phyloP scores from a whole-genome alignment of 2,888 invertebrate genomes.

The Drosophila gaucha region DNA sequence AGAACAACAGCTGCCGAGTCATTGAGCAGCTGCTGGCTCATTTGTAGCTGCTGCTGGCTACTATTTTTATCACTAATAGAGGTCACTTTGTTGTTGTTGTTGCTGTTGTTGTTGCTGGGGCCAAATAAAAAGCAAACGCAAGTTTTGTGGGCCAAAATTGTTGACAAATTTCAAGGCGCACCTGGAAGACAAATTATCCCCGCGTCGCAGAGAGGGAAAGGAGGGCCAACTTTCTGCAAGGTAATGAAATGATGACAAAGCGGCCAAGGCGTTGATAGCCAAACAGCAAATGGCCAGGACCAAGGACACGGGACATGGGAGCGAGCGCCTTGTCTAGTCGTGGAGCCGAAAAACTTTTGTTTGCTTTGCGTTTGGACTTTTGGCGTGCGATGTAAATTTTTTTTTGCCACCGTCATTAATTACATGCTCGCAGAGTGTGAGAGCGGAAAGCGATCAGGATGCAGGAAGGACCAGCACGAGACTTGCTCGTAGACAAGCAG shows the following conservation, averaged over 20 bases:
- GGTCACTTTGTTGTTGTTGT: constrained; percentile 63
- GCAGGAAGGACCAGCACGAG: constrained; percentile 19
- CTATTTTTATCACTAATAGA: constrained; percentile 79
- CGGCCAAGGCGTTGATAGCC: constrained; percentile 62
- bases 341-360: constrained; percentile 52
- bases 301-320: constrained; percentile 12
- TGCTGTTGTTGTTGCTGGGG: constrained; percentile 3
- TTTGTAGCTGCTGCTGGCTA: constrained; percentile 55
- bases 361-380: constrained; percentile 56
- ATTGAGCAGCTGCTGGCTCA: constrained; percentile 66
- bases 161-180: constrained; percentile 78
- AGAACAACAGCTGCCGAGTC: constrained; percentile 67
- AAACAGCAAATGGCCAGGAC: background rate
- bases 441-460: constrained; percentile 36
- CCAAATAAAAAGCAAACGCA: constrained; percentile 61
- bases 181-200: constrained; percentile 76
- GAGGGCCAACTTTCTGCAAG: constrained; percentile 61
- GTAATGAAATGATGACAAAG: constrained; percentile 78
- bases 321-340: constrained; percentile 30
- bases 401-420: constrained; percentile 60
- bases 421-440: constrained; percentile 46
- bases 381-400: constrained; percentile 63
- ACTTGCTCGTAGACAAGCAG: constrained; percentile 23
- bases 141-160: constrained; percentile 70
- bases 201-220: constrained; percentile 7